phyloP scores from a whole-genome alignment of 2,797 vertebrate genomes.

The Onychomys arenicola region DNA sequence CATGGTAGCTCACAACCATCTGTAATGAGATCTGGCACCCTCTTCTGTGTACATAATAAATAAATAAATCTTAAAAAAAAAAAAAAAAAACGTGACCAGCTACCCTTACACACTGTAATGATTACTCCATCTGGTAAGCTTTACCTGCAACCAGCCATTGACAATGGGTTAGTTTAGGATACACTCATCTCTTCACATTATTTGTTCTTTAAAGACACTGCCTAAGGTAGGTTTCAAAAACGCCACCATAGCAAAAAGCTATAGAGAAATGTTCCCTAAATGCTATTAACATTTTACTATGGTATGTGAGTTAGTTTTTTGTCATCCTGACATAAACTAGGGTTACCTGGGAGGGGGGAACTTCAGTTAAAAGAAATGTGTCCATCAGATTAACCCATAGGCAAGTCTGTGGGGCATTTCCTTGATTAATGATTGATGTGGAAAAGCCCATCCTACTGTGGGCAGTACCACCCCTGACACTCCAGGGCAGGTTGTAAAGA shows the following conservation, averaged over 20 bases:
- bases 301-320: neutral
- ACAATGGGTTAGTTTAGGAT: neutral
- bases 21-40: too few relatives aligned
- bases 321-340: neutral
- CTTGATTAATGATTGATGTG: neutral
- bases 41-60: too few relatives aligned
- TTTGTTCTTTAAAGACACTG: neutral
- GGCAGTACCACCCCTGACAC: neutral
- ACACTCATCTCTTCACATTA: neutral
- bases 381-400: neutral
- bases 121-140: conserved; percentile 17
- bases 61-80: too few relatives aligned
- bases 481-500: neutral
- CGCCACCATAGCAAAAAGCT: conserved; percentile 32
- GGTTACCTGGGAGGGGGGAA: neutral
- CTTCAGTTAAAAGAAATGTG: neutral
- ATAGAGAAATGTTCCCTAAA: conserved; percentile 59
- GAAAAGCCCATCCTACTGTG: neutral
- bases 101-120: neutral
- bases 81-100: conserved; percentile 4
- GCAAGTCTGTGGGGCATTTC: neutral
- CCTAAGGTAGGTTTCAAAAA: neutral
- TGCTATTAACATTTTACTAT: conserved; percentile 28
- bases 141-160: conserved; percentile 34
- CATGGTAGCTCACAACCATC: too few relatives aligned